Base-by-base conservation (phyloP, 1,140 invertebrate genomes). In the Pseudomyrmex sp. region DNA sequence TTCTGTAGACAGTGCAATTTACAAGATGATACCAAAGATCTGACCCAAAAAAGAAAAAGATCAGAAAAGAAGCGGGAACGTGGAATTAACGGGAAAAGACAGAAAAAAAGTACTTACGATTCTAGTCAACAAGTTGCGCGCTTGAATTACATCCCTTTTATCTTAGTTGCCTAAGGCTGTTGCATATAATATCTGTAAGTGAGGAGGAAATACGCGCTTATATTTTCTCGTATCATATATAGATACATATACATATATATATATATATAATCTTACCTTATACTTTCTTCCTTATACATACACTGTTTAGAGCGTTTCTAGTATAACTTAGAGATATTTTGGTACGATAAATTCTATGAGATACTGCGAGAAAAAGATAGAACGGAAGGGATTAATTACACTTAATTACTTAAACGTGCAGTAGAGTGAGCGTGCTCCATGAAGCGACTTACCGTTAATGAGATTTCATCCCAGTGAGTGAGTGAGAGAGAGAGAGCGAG, bases 261-360 rank as follows among this genome's bases (percentile, higher is more conserved):
- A 35, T 35, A 7, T 35, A 35, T 66, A 75, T 23, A 12, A n/a
- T 58, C 48, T 69, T 65, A 50, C 10, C 85, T 82, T 56, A 48
- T 87, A 66, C 65, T 66, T 80, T 74, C 44, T 7, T 52, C 46
- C 54, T 5, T 48, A 4, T 26, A 8, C 48, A 26, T 26, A 12
- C 13, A 13, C 15, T 50, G 83, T 66, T n/a, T 70, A 56, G 56
- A 48, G 62, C 74, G 54, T 88, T 79, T 83, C 61, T 88, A 82
- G 54, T 66, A 70, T 26, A 86, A 61, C 74, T 82, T 84, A 89
- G 84, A 89, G 68, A 89, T 89, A 87, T 89, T 89, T 89, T 89
- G 85, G 85, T 89, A 89, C 73, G 23, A 54, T 50, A 89, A 20
- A 70, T 80, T 89, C 59, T 79, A 20, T 2, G 62, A 82, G 61